Conservation (phyloP, 2,797 vertebrate species). For the Allobates femoralis region DNA sequence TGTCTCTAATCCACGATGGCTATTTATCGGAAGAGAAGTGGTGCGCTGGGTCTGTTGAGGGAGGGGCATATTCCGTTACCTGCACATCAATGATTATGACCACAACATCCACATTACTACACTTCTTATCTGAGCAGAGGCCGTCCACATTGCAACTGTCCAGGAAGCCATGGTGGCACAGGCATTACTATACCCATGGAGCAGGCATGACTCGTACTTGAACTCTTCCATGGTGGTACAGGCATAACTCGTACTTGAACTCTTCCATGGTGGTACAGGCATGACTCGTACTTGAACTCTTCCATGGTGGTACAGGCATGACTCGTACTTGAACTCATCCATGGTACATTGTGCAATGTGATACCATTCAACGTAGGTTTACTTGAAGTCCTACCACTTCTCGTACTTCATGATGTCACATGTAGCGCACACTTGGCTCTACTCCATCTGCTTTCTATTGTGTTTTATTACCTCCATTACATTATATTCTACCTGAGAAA, state of each 20-base stretch:
- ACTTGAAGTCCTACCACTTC: neutral
- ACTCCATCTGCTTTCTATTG: neutral
- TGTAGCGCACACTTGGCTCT: neutral
- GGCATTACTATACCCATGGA: neutral
- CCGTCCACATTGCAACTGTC: neutral
- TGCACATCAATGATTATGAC: neutral
- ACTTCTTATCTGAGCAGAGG: neutral
- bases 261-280: neutral
- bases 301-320: neutral
- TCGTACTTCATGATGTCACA: neutral
- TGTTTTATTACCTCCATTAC: neutral
- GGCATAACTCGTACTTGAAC: neutral
- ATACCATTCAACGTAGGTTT: neutral
- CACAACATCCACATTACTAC: neutral
- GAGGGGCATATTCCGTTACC: neutral
- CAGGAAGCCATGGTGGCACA: neutral
- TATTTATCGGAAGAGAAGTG: neutral
- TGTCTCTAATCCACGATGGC: neutral
- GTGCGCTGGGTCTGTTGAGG: neutral
- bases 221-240: neutral
- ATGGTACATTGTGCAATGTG: neutral
- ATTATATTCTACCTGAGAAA: neutral
- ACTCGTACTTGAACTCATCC: neutral
- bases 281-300: neutral
- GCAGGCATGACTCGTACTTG: neutral